Evolutionary conservation across 2,888 invertebrate species (phyloP).

Genomic region (Tachina grossa): DNA sequence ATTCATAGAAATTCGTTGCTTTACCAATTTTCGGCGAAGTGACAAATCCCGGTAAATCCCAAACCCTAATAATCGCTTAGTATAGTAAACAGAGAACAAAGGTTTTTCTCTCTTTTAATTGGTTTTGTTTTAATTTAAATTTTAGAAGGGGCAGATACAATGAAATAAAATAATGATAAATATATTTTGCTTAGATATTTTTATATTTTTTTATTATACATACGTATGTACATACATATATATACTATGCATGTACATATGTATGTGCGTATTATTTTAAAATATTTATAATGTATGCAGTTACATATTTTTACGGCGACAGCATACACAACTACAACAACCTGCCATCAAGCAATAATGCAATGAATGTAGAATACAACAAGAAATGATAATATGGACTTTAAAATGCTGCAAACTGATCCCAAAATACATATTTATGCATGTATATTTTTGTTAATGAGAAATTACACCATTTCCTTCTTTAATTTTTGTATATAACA

Average conservation of each 20-base stretch:
- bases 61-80: not conserved
- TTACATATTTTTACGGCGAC: not conserved
- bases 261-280: not conserved
- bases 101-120: conserved; percentile 27
- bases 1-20: too few relatives aligned
- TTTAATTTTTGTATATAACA: not conserved
- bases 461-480: conserved; percentile 24
- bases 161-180: conserved; percentile 8
- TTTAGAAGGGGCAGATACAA: conserved; percentile 18
- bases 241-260: not conserved
- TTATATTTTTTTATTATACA: too few relatives aligned
- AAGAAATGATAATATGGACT: not conserved
- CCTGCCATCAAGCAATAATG: not conserved
- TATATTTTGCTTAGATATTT: conserved; percentile 12
- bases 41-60: too few relatives aligned
- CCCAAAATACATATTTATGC: not conserved
- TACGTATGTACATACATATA: not conserved
- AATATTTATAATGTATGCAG: not conserved
- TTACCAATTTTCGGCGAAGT: too few relatives aligned
- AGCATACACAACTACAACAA: not conserved
- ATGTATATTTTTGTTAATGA: not conserved
- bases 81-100: conserved; percentile 45
- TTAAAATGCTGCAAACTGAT: not conserved
- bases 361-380: not conserved
- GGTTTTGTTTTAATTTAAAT: conserved; percentile 27